Evolutionary conservation across 2,888 invertebrate genomes (phyloP).

Genomic region (Cephalotes varians): DNA sequence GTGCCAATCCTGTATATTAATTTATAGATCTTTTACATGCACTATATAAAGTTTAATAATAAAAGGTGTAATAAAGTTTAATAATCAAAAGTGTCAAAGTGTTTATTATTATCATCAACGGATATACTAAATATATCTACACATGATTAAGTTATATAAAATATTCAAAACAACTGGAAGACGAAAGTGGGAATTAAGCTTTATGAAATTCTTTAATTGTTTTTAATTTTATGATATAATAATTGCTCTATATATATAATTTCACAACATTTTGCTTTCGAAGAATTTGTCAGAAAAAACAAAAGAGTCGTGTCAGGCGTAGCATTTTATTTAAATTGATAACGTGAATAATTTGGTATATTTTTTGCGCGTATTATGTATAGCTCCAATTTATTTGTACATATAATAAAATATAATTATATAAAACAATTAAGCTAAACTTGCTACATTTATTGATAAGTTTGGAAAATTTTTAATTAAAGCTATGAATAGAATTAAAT

Average conservation of each 20-base stretch:
- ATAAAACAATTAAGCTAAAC: background rate
- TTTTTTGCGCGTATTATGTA: background rate
- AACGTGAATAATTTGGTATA: background rate
- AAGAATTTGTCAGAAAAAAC: background rate
- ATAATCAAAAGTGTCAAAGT: conserved; percentile 16
- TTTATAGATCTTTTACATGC: conserved; percentile 36
- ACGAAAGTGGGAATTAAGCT: background rate
- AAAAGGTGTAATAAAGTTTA: conserved; percentile 16
- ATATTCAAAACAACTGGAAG: conserved; percentile 12
- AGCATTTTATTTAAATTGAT: background rate
- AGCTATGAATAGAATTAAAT: background rate
- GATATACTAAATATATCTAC: conserved; percentile 12
- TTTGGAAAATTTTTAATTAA: background rate
- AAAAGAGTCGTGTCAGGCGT: background rate
- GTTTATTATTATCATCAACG: background rate
- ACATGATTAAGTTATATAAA: background rate
- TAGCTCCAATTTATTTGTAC: background rate
- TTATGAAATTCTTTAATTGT: background rate
- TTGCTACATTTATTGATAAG: background rate
- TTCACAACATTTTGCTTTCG: background rate
- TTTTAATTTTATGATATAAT: background rate
- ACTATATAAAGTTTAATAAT: conserved; percentile 16
- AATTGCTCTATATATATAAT: background rate
- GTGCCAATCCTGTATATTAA: background rate
- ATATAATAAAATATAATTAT: background rate